These are phyloP conservation scores for Cheilosia vernalis DNA, from an alignment of 2,888 invertebrate genomes.

Conservation along the genomic window DNA sequence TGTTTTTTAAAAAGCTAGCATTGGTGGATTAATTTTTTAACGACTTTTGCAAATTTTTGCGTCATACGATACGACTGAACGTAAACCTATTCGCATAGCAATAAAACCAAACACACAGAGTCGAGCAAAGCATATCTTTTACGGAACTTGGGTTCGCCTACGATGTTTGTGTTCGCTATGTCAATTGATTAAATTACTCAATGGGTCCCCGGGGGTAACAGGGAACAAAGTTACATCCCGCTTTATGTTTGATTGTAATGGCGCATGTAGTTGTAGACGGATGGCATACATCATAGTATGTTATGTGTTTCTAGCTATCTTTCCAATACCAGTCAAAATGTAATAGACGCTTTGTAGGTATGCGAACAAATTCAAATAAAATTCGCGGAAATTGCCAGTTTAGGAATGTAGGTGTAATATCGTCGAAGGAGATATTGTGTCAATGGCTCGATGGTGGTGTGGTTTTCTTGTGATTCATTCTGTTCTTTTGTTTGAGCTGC, in stretches of 20 bases:
- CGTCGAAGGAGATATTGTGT: neutral
- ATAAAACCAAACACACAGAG: neutral
- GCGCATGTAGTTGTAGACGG: neutral
- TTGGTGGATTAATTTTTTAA: neutral
- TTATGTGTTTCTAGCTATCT: neutral
- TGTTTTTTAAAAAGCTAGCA: no score
- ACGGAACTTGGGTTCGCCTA: neutral
- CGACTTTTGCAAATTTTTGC: neutral
- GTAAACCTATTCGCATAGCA: no score
- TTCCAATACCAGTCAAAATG: neutral
- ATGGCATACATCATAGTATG: neutral
- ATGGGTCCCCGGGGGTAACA: neutral
- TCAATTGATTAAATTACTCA: conserved; percentile 24
- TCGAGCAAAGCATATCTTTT: neutral
- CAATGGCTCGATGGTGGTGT: neutral
- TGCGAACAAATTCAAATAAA: conserved; percentile 11
- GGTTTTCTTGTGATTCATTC: neutral
- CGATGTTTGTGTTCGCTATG: conserved; percentile 6
- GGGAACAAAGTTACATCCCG: neutral
- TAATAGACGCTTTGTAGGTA: no score
- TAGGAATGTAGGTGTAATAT: neutral
- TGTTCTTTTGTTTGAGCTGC: neutral
- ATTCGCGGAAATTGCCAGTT: neutral
- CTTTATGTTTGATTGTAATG: neutral
- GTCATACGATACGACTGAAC: neutral